Evolutionary conservation across 2,797 vertebrate species (phyloP).

Genomic region (Gymnodraco acuticeps): DNA sequence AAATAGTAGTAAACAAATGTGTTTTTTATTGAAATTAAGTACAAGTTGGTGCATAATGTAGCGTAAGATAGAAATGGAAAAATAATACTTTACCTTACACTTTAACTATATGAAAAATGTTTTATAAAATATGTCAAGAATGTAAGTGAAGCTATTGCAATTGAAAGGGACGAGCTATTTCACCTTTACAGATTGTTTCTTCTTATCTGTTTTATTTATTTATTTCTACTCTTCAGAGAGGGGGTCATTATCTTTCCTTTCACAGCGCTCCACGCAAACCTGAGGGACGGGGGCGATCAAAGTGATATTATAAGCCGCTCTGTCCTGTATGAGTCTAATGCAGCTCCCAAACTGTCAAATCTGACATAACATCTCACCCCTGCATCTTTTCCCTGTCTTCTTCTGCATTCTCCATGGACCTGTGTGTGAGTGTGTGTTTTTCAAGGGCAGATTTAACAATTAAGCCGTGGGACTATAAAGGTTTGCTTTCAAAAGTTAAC

Average conservation of each 20-base stretch:
- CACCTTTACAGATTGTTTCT: conserved; percentile 12
- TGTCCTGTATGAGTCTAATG: conserved; percentile 36
- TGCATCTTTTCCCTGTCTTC: conserved; percentile 41
- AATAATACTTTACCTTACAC: background rate
- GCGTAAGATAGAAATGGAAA: background rate
- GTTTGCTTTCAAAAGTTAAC: conserved; percentile 67
- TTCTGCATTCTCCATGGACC: conserved; percentile 34
- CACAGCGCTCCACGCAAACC: conserved; percentile 27
- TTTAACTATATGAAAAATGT: background rate
- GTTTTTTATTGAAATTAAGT: background rate
- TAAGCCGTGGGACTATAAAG: conserved; percentile 26
- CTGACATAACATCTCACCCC: conserved; percentile 49
- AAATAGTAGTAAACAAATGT: too few species aligned
- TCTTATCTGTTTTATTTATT: conserved; percentile 11
- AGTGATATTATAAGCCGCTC: conserved; percentile 41
- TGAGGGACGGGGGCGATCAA: conserved; percentile 40
- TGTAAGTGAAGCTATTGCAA: background rate
- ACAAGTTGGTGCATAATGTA: background rate
- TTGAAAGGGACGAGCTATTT: background rate
- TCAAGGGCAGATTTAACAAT: conserved; percentile 51
- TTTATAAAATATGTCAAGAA: background rate
- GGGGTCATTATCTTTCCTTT: conserved; percentile 39
- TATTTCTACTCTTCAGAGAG: conserved; percentile 16
- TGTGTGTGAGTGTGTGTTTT: conserved; percentile 9
- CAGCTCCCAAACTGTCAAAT: conserved; percentile 46